Evolutionary conservation across 2,888 invertebrate species (phyloP).

Genomic region (Cantharis rustica): DNA sequence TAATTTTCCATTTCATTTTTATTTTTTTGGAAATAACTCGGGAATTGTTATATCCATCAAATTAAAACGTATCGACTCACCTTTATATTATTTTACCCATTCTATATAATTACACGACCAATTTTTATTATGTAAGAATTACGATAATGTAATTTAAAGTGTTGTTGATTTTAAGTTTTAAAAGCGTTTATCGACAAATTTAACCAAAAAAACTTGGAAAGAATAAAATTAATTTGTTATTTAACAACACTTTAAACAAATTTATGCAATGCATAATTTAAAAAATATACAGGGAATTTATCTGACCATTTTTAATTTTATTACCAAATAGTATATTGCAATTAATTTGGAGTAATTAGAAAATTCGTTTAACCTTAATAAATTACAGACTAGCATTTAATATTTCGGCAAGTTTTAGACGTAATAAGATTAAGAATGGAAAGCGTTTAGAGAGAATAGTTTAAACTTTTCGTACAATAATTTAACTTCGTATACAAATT

Average conservation of each 20-base stretch:
- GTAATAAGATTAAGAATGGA: neutral
- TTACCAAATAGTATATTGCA: conserved; percentile 1
- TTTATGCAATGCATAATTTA: conserved; percentile 9
- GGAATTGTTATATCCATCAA: conserved; percentile 41
- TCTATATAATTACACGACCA: neutral
- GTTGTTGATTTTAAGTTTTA: neutral
- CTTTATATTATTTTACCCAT: neutral
- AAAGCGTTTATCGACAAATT: neutral
- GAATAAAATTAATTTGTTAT: neutral
- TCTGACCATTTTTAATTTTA: neutral
- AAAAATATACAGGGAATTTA: conserved; percentile 15
- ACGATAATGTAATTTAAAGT: conserved; percentile 5
- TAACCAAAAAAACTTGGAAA: neutral
- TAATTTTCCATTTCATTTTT: conserved; percentile 12
- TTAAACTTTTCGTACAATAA: neutral
- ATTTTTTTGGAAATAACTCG: conserved; percentile 38
- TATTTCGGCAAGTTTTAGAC: neutral
- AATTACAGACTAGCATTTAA: neutral
- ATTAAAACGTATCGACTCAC: neutral
- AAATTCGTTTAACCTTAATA: neutral
- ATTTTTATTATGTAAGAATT: neutral
- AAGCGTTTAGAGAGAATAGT: neutral
- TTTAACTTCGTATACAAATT: neutral
- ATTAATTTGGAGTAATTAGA: neutral
- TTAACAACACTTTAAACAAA: conserved; percentile 15